phyloP scores from a whole-genome alignment of 2,113 vertebrate species.

The Amphilophus citrinellus region DNA sequence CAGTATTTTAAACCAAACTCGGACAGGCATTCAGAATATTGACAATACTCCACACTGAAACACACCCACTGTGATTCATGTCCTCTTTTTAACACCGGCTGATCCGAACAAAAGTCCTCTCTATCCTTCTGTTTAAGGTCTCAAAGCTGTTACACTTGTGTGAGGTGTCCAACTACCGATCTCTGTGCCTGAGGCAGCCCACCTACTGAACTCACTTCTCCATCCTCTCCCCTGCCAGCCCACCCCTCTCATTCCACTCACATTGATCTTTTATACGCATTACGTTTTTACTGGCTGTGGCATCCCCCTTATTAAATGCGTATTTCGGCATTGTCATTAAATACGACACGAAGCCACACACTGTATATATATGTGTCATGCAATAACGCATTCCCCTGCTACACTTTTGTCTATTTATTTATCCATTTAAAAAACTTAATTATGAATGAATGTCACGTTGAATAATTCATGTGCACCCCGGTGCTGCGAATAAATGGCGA shows the following conservation, averaged over 20 bases:
- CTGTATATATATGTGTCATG: slow-evolving; percentile 52
- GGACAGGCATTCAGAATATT: not conserved
- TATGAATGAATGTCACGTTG: slow-evolving; percentile 78
- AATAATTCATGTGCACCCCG: slow-evolving; percentile 79
- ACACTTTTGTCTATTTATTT: slow-evolving; percentile 79
- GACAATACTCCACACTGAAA: slow-evolving; percentile 10
- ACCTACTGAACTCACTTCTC: slow-evolving; percentile 63
- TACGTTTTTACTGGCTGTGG: slow-evolving; percentile 22
- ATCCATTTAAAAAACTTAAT: slow-evolving; percentile 80
- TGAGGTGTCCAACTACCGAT: slow-evolving; percentile 44
- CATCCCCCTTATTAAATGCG: slow-evolving; percentile 54
- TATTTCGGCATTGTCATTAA: slow-evolving; percentile 57
- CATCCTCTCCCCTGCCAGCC: slow-evolving; percentile 38
- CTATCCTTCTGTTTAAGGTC: slow-evolving; percentile 41
- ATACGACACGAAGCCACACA: slow-evolving; percentile 49
- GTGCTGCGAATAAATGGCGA: slow-evolving; percentile 71
- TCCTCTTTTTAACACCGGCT: slow-evolving; percentile 28
- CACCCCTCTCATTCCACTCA: slow-evolving; percentile 26
- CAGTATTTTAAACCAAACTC: slow-evolving; percentile 27
- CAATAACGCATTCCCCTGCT: slow-evolving; percentile 49
- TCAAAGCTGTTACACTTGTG: slow-evolving; percentile 35
- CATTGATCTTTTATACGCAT: slow-evolving; percentile 36
- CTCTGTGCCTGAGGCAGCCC: slow-evolving; percentile 53
- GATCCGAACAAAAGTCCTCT: slow-evolving; percentile 52
- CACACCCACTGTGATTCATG: slow-evolving; percentile 25